Percentiles rank a stretch among this genome's conserved stretches.
phyloP scores from a whole-genome alignment of 2,797 vertebrate genomes.

The Takifugu ocellatus region DNA sequence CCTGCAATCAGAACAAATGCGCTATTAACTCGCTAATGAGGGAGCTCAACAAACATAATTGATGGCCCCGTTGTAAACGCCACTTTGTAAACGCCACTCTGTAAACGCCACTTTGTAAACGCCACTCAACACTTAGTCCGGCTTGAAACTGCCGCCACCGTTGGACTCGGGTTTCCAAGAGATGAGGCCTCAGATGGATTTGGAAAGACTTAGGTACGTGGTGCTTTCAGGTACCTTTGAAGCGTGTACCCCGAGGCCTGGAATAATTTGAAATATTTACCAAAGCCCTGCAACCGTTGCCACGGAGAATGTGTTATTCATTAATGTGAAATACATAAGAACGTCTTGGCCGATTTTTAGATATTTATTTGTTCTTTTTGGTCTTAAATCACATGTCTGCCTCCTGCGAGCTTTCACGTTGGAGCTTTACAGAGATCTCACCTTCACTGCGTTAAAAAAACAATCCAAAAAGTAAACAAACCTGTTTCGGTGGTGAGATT shows the following conservation, averaged over 20 bases:
- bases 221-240: slow-evolving; percentile 9
- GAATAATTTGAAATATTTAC: neutral
- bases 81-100: slow-evolving; percentile 18
- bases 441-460: too few species aligned
- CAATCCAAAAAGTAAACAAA: too few species aligned
- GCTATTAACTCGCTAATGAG: slow-evolving; percentile 72
- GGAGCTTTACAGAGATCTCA: too few species aligned
- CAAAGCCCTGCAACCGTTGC: neutral
- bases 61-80: slow-evolving; percentile 58
- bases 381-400: too few species aligned
- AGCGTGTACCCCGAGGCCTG: neutral
- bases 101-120: too few species aligned
- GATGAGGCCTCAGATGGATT: slow-evolving; percentile 4
- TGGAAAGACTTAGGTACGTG: neutral
- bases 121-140: slow-evolving; percentile 52
- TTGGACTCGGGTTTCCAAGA: slow-evolving; percentile 8
- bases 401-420: slow-evolving; percentile 1
- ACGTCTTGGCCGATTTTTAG: neutral
- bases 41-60: slow-evolving; percentile 70
- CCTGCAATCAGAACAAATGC: slow-evolving; percentile 68
- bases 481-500: neutral
- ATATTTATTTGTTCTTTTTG: too few species aligned
- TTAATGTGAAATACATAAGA: neutral
- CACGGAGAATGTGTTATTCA: too few species aligned
- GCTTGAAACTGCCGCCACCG: slow-evolving; percentile 35